Evolutionary conservation across 2,888 invertebrate genomes (phyloP).

Genomic region (Eulithis prunata): DNA sequence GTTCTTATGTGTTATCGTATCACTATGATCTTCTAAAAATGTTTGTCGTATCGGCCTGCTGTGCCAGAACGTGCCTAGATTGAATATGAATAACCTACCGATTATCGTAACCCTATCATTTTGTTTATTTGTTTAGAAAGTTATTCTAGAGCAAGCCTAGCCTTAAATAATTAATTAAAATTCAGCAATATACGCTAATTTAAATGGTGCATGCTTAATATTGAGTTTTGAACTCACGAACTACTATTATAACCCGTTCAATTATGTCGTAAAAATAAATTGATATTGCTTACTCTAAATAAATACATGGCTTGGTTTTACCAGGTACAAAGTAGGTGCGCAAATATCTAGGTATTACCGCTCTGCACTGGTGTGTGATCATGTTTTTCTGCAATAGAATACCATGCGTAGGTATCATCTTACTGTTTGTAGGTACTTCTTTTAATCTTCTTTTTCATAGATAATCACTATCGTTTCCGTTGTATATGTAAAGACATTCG

Average conservation of each 20-base stretch:
- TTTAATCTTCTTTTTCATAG: too few species aligned
- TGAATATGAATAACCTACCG: not conserved
- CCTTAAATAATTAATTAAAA: slow-evolving; percentile 1
- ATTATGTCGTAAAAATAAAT: slow-evolving; percentile 40
- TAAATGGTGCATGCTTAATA: slow-evolving; percentile 7
- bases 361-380: too few species aligned
- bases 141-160: slow-evolving; percentile 5
- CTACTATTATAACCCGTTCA: slow-evolving; percentile 29
- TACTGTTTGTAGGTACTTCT: too few species aligned
- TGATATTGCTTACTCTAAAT: slow-evolving; percentile 30
- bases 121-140: slow-evolving; percentile 29
- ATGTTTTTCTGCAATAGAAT: too few species aligned
- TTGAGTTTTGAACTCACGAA: slow-evolving; percentile 8
- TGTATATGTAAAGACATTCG: too few species aligned
- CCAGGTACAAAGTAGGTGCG: too few species aligned
- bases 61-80: not conserved
- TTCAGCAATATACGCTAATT: slow-evolving; percentile 10
- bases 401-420: too few species aligned
- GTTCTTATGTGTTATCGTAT: too few species aligned
- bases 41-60: too few species aligned
- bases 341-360: too few species aligned
- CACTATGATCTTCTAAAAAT: too few species aligned
- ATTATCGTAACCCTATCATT: slow-evolving; percentile 8
- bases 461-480: too few species aligned
- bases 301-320: not conserved